Base-by-base conservation (phyloP, 2,888 invertebrate species). In the Rhaphigaster nebulosa region DNA sequence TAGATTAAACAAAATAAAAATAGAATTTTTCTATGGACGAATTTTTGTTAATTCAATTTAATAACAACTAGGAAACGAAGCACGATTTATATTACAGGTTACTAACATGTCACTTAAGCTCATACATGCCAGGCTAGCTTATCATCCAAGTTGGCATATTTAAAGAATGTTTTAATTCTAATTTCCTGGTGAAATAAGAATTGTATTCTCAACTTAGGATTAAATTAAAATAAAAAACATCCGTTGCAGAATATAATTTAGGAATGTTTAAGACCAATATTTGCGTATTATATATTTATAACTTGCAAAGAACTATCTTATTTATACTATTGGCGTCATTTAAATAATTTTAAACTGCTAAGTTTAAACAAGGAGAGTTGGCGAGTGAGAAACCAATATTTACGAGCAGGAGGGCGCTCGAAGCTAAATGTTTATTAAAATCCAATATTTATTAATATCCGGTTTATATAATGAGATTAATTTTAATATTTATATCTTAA, bases 311-410 rank as follows among this genome's bases (percentile, higher is more conserved):
- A 29, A 20, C 70, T 20, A 23, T 84, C 84, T 84, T 84, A 84
- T 84, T 84, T 84, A 45, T 84, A 84, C 84, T 84, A 84, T 50
- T n/a, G 13, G 45, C 45, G 84, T 84, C 84, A 45, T 84, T 84
- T 84, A 84, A 84, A 84, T 84, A 38, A 84, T 84, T 84, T 84
- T 84, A 84, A 84, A 84, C 84, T 84, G 84, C 84, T 84, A n/a
- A 41, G 84, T 84, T 84, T 84, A 84, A 84, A 84, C 84, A 84
- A 45, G 45, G 45, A n/a, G 41, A 84, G 84, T 18, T 45, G 84
- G 84, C 84, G 84, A 84, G 84, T 45, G 12, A n/a, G 45, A 45
- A 45, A 84, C 84, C 84, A n/a, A 50, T 84, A 84, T 84, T 84
- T 84, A 84, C n/a, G 70, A 76, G 26, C 41, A 38, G 23, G 45